Percentiles rank a stretch among this genome's conserved stretches.
Conservation (phyloP, 1,140 invertebrate genomes). For the Matsumurasca onukii region DNA sequence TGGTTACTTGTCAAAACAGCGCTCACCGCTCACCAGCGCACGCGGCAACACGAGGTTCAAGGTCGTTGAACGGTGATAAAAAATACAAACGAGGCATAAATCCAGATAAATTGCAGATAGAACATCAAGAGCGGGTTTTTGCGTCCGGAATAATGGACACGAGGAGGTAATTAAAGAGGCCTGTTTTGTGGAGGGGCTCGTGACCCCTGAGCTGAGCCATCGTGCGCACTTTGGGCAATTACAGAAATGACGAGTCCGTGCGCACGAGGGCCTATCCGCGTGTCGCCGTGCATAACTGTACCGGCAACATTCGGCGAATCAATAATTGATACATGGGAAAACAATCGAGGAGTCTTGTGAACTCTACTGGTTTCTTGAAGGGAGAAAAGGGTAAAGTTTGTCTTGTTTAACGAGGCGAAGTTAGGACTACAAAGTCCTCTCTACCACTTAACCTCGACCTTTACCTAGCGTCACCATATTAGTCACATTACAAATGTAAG, state of each 20-base stretch:
- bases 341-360: too few relatives aligned
- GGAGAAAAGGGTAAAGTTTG: too few relatives aligned
- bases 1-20: constrained; percentile 3
- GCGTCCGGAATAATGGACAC: neutral
- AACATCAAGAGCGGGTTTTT: constrained; percentile 22
- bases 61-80: constrained; percentile 5
- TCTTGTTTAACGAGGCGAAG: too few relatives aligned
- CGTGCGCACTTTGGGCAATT: neutral
- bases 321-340: too few relatives aligned
- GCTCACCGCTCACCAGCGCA: neutral
- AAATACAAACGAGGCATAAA: constrained; percentile 12
- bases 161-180: constrained; percentile 2
- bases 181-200: neutral
- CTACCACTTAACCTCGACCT: too few relatives aligned
- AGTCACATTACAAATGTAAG: too few relatives aligned
- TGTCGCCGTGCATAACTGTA: too few relatives aligned
- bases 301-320: too few relatives aligned
- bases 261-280: too few relatives aligned
- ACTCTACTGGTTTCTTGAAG: too few relatives aligned
- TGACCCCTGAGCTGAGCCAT: neutral
- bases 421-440: too few relatives aligned
- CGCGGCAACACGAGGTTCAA: neutral
- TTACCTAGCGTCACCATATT: too few relatives aligned
- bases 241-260: neutral
- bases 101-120: constrained; percentile 12